These are phyloP conservation scores for Epinephelus fuscoguttatus DNA, from an alignment of 2,113 vertebrate species.

Conservation along the genomic window DNA sequence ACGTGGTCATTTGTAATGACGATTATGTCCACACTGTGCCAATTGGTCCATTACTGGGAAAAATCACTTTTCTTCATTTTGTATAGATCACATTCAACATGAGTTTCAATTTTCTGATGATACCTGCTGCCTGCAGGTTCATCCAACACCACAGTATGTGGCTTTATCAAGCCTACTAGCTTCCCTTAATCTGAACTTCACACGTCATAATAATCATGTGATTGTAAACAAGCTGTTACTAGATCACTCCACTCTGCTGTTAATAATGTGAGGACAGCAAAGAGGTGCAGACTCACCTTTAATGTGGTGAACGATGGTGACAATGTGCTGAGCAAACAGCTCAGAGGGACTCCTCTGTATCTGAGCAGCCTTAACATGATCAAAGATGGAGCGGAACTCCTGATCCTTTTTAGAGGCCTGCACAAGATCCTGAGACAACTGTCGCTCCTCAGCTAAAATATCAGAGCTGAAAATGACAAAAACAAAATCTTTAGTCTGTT, in stretches of 20 bases:
- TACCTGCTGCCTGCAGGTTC: too few species aligned
- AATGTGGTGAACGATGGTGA: slow-evolving; percentile 96
- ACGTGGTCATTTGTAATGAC: too few species aligned
- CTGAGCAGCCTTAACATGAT: slow-evolving; percentile 92
- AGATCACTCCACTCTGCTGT: neutral
- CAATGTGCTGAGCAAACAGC: slow-evolving; percentile 96
- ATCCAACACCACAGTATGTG: too few species aligned
- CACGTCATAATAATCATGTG: too few species aligned
- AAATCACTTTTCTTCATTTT: too few species aligned
- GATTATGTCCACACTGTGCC: too few species aligned
- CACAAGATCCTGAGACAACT: slow-evolving; percentile 92
- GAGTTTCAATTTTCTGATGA: too few species aligned
- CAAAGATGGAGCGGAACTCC: slow-evolving; percentile 95
- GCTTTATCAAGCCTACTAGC: too few species aligned
- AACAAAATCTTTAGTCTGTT: neutral
- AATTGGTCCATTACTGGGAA: too few species aligned
- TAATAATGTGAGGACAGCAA: neutral
- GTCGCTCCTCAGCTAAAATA: slow-evolving; percentile 92
- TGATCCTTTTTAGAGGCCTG: slow-evolving; percentile 95
- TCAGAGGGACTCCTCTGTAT: slow-evolving; percentile 92
- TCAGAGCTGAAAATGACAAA: slow-evolving; percentile 84
- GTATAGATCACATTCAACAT: too few species aligned
- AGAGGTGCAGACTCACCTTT: slow-evolving; percentile 87
- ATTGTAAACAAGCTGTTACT: too few species aligned
- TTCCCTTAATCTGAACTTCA: too few species aligned